Base-by-base conservation (phyloP, 53 echinoderm and acorn worm species). In the Holothuria scabra region DNA sequence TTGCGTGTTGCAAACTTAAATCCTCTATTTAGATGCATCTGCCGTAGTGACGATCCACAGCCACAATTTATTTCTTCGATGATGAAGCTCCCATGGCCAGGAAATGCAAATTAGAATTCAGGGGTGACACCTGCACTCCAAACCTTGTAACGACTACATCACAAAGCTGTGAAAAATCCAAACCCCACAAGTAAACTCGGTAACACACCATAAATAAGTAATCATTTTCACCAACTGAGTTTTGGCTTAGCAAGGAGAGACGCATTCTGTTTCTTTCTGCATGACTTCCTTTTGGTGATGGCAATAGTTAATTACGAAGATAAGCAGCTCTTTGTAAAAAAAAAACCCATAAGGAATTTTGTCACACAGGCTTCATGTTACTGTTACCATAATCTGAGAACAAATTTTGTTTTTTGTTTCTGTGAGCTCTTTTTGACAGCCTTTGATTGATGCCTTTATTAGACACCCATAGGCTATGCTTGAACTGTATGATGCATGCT, bases 131-230 rank as follows among this genome's bases (percentile, higher is more conserved):
- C 52, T 18, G 52, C 16, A 16, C 18, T 52, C 2, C 16, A 52
- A 52, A 52, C 52, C 52, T 52, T 52, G 52, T 18, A 52, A 52
- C 18, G 18, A 52, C 52, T 52, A 52, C 52, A 52, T 52, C 52
- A 52, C 16, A 52, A 52, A 52, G 52, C 52, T 72, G 48, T 72
- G 34, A 44, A 72, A 72, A 72, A 44, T 72, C 25, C 72, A 72
- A 26, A 72, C 44, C 46, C 72, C 72, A 72, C 48, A 46, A 21
- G 26, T 21, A 34, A 44, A 48, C 34, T 48, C 24, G 19, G 69
- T 72, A 72, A 72, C 8, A 72, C 48, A 25, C 26, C 48, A 48
- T 72, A 72, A 41, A 72, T 72, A 72, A 44, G 72, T 72, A 72
- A 72, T 72, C 44, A 72, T 38, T 44, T 41, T 72, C 37, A n/a